phyloP scores from a whole-genome alignment of 2,888 invertebrate genomes.

The Campopleginae sp. region DNA sequence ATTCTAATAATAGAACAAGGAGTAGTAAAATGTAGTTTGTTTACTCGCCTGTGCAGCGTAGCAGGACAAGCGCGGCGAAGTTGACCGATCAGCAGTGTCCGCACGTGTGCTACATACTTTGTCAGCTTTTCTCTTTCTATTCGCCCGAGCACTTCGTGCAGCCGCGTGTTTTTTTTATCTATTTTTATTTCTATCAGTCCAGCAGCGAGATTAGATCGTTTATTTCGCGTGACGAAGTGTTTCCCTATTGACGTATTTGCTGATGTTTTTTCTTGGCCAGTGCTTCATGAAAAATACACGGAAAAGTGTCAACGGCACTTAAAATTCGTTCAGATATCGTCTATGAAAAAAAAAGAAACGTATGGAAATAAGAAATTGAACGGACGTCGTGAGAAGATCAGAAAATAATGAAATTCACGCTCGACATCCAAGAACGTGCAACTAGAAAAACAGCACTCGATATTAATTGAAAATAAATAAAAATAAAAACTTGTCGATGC shows the following conservation, averaged over 20 bases:
- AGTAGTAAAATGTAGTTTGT: constrained; percentile 46
- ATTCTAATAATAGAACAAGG: constrained; percentile 58
- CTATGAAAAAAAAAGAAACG: not conserved
- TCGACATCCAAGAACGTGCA: not conserved
- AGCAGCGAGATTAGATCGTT: not conserved
- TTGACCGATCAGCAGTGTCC: constrained; percentile 37
- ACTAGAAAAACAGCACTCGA: not conserved
- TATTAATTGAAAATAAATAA: not conserved
- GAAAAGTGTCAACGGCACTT: not conserved
- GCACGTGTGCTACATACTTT: constrained; percentile 56
- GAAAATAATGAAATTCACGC: not conserved
- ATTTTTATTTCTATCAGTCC: not conserved
- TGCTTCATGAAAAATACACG: not conserved
- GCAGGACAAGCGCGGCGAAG: constrained; percentile 18
- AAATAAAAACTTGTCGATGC: not conserved
- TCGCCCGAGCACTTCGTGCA: not conserved
- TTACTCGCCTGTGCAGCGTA: constrained; percentile 53
- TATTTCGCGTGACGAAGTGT: not conserved
- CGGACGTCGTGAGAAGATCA: not conserved
- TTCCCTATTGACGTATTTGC: not conserved
- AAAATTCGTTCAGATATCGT: not conserved
- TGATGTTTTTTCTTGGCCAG: not conserved
- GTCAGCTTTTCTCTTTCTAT: not conserved
- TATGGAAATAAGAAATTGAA: not conserved
- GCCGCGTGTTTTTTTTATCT: constrained; percentile 9